These are phyloP conservation scores for Hymenopus coronatus DNA, from an alignment of 2,888 invertebrate species.

Conservation along the genomic window DNA sequence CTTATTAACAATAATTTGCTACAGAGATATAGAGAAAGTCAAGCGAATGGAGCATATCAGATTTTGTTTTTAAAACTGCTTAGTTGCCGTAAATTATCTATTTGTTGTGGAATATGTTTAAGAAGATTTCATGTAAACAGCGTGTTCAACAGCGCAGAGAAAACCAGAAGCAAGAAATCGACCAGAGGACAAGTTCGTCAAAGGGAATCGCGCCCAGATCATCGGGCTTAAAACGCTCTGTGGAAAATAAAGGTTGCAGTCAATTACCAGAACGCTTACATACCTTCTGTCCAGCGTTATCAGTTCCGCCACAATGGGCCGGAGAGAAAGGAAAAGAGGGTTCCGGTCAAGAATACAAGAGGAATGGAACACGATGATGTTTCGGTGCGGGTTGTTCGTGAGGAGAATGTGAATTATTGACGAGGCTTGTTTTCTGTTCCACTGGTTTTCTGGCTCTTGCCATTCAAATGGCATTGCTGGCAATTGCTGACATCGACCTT, in stretches of 20 bases:
- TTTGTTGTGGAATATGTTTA: no score
- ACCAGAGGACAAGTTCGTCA: no score
- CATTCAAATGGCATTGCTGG: not conserved
- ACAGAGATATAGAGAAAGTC: no score
- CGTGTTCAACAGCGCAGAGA: no score
- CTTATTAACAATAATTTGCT: no score
- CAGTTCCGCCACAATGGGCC: not conserved
- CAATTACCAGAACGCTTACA: not conserved
- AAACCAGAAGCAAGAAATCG: no score
- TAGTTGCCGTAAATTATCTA: no score
- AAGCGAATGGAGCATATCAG: no score
- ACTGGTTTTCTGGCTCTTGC: not conserved
- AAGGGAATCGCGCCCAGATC: no score
- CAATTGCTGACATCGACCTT: not conserved
- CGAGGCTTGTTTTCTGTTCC: not conserved
- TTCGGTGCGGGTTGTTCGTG: not conserved
- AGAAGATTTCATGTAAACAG: no score
- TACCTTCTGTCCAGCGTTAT: not conserved
- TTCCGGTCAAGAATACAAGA: not conserved
- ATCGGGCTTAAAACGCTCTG: no score
- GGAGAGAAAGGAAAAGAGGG: not conserved
- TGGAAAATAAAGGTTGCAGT: not conserved
- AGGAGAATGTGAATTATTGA: not conserved
- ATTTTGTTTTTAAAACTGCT: no score
- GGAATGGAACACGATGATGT: not conserved